Evolutionary conservation across 2,888 invertebrate species (phyloP), one percentile per base, ranked within the genome.

Genomic region (Beris chalybata): DNA sequence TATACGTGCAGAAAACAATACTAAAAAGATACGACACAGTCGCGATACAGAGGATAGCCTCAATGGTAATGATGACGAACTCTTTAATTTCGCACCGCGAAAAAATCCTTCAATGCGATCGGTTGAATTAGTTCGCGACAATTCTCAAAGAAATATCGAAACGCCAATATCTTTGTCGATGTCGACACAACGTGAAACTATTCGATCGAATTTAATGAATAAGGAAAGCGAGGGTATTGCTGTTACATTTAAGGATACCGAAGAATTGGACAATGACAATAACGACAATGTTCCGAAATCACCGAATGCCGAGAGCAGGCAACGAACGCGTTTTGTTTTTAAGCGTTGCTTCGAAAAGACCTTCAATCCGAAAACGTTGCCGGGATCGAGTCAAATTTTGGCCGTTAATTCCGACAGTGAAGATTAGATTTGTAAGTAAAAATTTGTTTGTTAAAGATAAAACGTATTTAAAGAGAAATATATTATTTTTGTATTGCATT

Each of bases 311-410:
- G 65, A 74, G 77, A 66, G 78, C 76, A 73, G 75, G 70, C 74
- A 71, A 81, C 71, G 79, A 32, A 79, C 77, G 56, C 74, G 86
- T 74, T 81, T 85, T 1, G 85, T 91, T 64, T 91, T 92, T 74
- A 85, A 85, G 69, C 84, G 89, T 68, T 91, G 91, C 76, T 90
- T 89, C 78, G 88, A 91, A 78, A 82, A 84, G 53, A 90, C 91
- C n/a, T 88, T 86, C 74, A 84, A 89, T 73, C 85, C 86, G 7
- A 82, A 82, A 71, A 76, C 77, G 55, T 76, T 79, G 0, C 84
- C 85, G 68, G 83, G 87, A 47, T 84, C 83, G 70, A 83, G 86
- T 72, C 80, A 81, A 56, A 81, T 90, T 50, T 82, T 89, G 72
- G 90, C 87, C n/a, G 86, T 86, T 67, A 88, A 90, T 76, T 90